Percentiles rank a stretch among this genome's conserved stretches.
These are phyloP conservation scores for Apogon hyalosoma DNA, from an alignment of 2,797 vertebrate species.

Conservation along the genomic window DNA sequence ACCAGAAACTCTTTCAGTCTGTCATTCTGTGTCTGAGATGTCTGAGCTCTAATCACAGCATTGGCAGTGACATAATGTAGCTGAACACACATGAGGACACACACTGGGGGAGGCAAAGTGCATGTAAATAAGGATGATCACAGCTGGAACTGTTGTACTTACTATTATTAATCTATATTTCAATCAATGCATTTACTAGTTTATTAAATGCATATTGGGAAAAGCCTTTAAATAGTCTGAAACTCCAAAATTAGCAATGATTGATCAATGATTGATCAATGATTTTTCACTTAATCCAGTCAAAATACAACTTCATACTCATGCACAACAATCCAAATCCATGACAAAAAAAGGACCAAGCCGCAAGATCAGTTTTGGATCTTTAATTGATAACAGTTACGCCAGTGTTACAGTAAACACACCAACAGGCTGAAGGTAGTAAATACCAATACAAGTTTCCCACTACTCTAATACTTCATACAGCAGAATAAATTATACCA, in stretches of 20 bases:
- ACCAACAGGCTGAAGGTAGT: slow-evolving; percentile 99
- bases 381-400: slow-evolving; percentile 99
- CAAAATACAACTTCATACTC: background rate
- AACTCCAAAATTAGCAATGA: too few species aligned
- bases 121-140: too few species aligned
- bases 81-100: slow-evolving; percentile 42
- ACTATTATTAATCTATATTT: too few species aligned
- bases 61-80: slow-evolving; percentile 30
- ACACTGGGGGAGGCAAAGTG: background rate
- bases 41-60: slow-evolving; percentile 66
- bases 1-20: slow-evolving; percentile 53
- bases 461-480: slow-evolving; percentile 98
- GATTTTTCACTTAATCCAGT: too few species aligned
- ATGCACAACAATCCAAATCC: background rate
- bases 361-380: slow-evolving; percentile 77
- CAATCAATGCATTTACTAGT: too few species aligned
- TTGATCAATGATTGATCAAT: too few species aligned
- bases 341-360: slow-evolving; percentile 26
- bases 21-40: slow-evolving; percentile 37
- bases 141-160: too few species aligned
- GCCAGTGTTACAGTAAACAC: slow-evolving; percentile 99
- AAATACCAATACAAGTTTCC: slow-evolving; percentile 98
- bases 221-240: too few species aligned
- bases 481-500: slow-evolving; percentile 99
- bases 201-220: too few species aligned